Percentiles rank a stretch among this genome's conserved stretches.
Evolutionary conservation across 30 jellyfish, hydroid and myxozoan species (phyloP).

Genomic region (Pelagia noctiluca): DNA sequence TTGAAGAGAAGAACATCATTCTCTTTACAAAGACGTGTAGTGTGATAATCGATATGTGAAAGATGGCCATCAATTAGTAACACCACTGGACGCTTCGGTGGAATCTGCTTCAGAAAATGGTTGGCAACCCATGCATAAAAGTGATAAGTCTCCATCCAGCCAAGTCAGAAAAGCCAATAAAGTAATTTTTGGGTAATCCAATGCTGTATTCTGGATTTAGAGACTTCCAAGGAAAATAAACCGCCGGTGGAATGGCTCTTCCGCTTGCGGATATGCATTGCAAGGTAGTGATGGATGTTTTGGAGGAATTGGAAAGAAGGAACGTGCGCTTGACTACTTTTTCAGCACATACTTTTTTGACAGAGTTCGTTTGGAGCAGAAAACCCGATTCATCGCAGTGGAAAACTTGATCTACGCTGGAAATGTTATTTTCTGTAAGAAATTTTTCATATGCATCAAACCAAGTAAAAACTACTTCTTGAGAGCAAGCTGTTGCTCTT

Average conservation of each 20-base stretch:
- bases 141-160: slow-evolving; percentile 65
- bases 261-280: slow-evolving; percentile 31
- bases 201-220: slow-evolving; percentile 42
- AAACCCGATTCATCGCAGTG: slow-evolving; percentile 49
- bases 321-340: slow-evolving; percentile 21
- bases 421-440: slow-evolving; percentile 19
- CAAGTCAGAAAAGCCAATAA: slow-evolving; percentile 35
- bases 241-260: slow-evolving; percentile 5
- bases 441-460: slow-evolving; percentile 13
- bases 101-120: slow-evolving; percentile 26
- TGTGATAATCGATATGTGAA: slow-evolving; percentile 57
- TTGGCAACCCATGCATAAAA: slow-evolving; percentile 53
- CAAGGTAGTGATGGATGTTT: slow-evolving; percentile 29
- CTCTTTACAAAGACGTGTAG: slow-evolving; percentile 23
- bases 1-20: slow-evolving; percentile 27
- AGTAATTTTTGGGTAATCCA: slow-evolving; percentile 44
- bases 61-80: slow-evolving; percentile 46
- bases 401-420: slow-evolving; percentile 20
- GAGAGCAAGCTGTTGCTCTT: slow-evolving; percentile 31
- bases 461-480: slow-evolving; percentile 17
- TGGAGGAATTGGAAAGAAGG: slow-evolving; percentile 27
- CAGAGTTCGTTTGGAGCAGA: slow-evolving; percentile 4
- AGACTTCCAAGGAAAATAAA: slow-evolving; percentile 17
- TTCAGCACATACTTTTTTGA: slow-evolving; percentile 36
- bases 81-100: slow-evolving; percentile 41